Conservation (phyloP, 1,140 invertebrate genomes). For the Vollenhovia emeryi region DNA sequence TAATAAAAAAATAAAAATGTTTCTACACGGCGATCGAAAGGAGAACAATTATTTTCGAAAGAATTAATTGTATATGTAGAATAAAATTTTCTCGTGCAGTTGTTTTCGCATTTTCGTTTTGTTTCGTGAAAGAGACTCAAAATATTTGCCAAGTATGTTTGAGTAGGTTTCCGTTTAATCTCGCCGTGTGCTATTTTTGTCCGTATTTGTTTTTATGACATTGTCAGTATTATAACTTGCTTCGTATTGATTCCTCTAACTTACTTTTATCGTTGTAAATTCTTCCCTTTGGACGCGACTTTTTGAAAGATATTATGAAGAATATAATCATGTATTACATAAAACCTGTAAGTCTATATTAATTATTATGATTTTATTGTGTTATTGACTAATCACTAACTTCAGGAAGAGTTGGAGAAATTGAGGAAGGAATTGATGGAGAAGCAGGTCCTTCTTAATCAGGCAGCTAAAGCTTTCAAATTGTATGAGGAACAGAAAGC, state of each 20-base stretch:
- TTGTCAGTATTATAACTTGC: neutral
- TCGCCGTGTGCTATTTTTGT: neutral
- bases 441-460: conserved; percentile 93
- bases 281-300: neutral
- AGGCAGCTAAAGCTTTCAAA: conserved; percentile 92
- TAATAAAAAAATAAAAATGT: neutral
- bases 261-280: neutral
- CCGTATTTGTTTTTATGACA: neutral
- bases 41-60: neutral
- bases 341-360: neutral
- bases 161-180: neutral
- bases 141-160: neutral
- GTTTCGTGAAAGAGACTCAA: neutral
- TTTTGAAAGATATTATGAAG: neutral
- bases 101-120: neutral
- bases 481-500: conserved; percentile 88
- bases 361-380: conserved; percentile 4
- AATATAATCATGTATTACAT: conserved; percentile 10
- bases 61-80: neutral
- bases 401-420: conserved; percentile 91
- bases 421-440: conserved; percentile 91
- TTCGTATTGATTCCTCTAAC: neutral
- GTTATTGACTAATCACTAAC: neutral
- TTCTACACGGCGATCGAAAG: neutral
- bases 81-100: neutral